A percentile compares a stretch with the other conserved stretches of the same genome.
Conservation (phyloP, 2,888 invertebrate species). For the Eremobia ochroleuca region DNA sequence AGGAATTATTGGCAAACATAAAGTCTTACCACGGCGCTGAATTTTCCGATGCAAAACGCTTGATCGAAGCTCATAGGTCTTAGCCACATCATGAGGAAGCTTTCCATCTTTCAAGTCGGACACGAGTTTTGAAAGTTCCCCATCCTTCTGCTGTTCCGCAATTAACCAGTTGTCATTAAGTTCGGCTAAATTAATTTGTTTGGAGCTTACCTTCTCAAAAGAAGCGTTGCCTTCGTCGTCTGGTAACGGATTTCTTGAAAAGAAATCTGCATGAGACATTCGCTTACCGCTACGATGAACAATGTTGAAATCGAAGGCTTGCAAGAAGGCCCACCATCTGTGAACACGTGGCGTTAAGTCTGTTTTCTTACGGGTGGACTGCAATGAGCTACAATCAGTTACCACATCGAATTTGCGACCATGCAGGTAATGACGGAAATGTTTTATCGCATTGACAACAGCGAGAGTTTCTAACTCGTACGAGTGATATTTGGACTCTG, state of each 20-base stretch:
- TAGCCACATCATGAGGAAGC: too few species aligned
- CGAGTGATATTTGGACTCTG: neutral
- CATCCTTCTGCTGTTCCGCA: conserved; percentile 10
- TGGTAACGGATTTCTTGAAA: conserved; percentile 41
- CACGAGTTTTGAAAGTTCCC: conserved; percentile 21
- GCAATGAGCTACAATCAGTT: conserved; percentile 46
- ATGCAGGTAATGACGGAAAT: conserved; percentile 30
- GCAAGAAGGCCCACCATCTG: conserved; percentile 30
- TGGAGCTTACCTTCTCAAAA: conserved; percentile 6
- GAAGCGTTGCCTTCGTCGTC: neutral
- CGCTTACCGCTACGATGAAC: conserved; percentile 12
- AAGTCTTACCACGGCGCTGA: too few species aligned
- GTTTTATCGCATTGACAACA: conserved; percentile 42
- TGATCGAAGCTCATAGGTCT: too few species aligned
- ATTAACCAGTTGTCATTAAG: neutral
- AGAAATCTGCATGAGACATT: conserved; percentile 39
- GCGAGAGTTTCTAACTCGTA: conserved; percentile 58
- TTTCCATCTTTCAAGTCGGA: conserved; percentile 19
- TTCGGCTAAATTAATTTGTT: conserved; percentile 24
- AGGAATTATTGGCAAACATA: too few species aligned
- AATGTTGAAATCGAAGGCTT: conserved; percentile 24
- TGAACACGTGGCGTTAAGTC: conserved; percentile 29
- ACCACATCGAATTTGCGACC: conserved; percentile 41
- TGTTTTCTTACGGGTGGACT: conserved; percentile 15
- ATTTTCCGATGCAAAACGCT: too few species aligned